Conservation (phyloP, 2,113 vertebrate species). For the Pterophyllum scalare region DNA sequence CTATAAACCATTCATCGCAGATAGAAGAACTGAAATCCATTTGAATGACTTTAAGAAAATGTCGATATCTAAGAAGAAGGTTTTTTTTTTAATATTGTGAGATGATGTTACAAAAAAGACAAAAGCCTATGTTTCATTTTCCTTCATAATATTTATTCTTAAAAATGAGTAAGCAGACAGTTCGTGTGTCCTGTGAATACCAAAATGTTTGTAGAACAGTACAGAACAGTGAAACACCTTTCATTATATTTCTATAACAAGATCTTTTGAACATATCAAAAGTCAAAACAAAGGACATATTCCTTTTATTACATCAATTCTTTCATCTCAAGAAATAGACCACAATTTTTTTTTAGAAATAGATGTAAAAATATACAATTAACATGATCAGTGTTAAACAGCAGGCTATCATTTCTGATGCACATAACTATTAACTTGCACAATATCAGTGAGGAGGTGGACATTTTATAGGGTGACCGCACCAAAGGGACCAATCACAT, state of each 20-base stretch:
- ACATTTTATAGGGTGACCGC: constrained; percentile 68
- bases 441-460: constrained; percentile 69
- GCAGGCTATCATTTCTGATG: constrained; percentile 75
- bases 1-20: not conserved
- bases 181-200: constrained; percentile 82
- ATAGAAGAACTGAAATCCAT: not conserved
- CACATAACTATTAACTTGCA: constrained; percentile 68
- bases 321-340: constrained; percentile 75
- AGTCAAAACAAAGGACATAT: constrained; percentile 73
- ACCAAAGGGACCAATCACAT: constrained; percentile 74
- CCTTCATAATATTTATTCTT: constrained; percentile 80
- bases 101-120: constrained; percentile 16
- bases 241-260: constrained; percentile 86
- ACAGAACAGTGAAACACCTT: constrained; percentile 80
- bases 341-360: constrained; percentile 80
- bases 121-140: constrained; percentile 30
- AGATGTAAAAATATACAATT: constrained; percentile 75
- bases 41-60: constrained; percentile 4
- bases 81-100: not conserved
- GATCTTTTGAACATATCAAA: constrained; percentile 89
- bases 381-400: constrained; percentile 81
- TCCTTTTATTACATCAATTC: constrained; percentile 58
- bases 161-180: constrained; percentile 88
- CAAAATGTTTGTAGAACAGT: constrained; percentile 85
- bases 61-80: not conserved